Evolutionary conservation across 2,888 invertebrate species (phyloP).

Genomic region (Dasysyrphus albostriatus): DNA sequence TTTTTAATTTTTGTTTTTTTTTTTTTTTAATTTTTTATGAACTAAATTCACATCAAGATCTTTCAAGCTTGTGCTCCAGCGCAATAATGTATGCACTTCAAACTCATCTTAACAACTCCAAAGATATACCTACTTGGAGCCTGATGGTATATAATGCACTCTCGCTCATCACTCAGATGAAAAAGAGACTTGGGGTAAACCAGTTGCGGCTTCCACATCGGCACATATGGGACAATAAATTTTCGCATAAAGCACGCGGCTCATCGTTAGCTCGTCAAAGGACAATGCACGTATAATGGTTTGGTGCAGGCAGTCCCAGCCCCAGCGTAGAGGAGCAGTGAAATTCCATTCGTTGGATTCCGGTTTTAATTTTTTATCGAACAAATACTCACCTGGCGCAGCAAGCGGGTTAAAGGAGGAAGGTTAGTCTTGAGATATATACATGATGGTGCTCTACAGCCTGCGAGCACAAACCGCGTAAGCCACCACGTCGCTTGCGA

Average conservation of each 20-base stretch:
- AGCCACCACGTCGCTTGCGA: slow-evolving; percentile 69
- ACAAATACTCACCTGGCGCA: slow-evolving; percentile 74
- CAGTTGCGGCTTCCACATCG: slow-evolving; percentile 71
- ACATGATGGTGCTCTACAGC: slow-evolving; percentile 28
- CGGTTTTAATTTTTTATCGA: slow-evolving; percentile 55
- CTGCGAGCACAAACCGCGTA: slow-evolving; percentile 40
- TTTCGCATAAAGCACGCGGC: slow-evolving; percentile 76
- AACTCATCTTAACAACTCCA: slow-evolving; percentile 66
- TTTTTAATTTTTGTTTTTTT: not conserved
- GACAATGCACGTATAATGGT: slow-evolving; percentile 75
- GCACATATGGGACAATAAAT: slow-evolving; percentile 73
- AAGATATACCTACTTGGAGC: slow-evolving; percentile 36
- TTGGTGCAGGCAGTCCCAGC: not conserved
- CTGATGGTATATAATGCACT: slow-evolving; percentile 24
- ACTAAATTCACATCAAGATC: slow-evolving; percentile 48
- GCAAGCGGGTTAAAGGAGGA: slow-evolving; percentile 10
- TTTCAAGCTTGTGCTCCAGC: not conserved
- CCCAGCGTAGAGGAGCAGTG: slow-evolving; percentile 33
- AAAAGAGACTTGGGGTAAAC: slow-evolving; percentile 44
- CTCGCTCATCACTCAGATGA: slow-evolving; percentile 37
- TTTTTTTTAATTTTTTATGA: slow-evolving; percentile 17
- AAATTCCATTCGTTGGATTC: slow-evolving; percentile 65
- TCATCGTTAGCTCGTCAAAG: slow-evolving; percentile 74
- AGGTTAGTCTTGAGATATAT: not conserved
- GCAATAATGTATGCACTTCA: slow-evolving; percentile 69